Base-by-base conservation (phyloP, 2,888 invertebrate genomes). In the Bombylius major region DNA sequence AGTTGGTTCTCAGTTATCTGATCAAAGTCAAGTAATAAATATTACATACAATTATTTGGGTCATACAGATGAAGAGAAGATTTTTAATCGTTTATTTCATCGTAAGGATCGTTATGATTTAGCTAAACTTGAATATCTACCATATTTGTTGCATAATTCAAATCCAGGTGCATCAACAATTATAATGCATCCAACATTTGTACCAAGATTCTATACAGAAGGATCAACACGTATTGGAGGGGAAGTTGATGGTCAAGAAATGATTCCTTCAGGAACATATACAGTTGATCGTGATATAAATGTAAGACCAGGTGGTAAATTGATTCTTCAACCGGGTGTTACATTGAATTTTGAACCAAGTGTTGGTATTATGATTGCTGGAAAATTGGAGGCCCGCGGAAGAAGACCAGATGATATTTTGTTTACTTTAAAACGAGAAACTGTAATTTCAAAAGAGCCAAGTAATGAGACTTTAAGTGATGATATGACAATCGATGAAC, bases 311-410 rank as follows among this genome's bases (percentile, higher is more conserved):
- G 93, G 92, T n/a, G 95, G 95, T 6, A 87, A 87, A 70, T 76
- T 99, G 47, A 86, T 87, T 13, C 77, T 99, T 4, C 86, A 89
- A 58, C 86, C 92, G 0, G 96, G 96, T 0, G 92, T 95, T 0
- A 89, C 84, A 0, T 75, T 99, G 14, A 83, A 82, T 64, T 99
- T 99, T 72, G 89, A 92, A 55, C 89, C 95, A 2, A 84, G 92
- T 33, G 86, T 98, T 55, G 96, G 97, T 9, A 92, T 99, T 80
- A 91, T 99, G 86, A 87, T 98, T 4, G 95, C 95, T 47, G 97
- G 97, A 0, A 85, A 86, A 70, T 74, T 97, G 49, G 89, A 89
- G 65, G 91, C 91, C 0, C 79, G 85, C 64, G 91, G 91, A 1
- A 81, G 83, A 58, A 78, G 83, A 44, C 88, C 89, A 0, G 87